Base-by-base conservation (phyloP, 2,797 vertebrate genomes). In the Hipposideros larvatus region DNA sequence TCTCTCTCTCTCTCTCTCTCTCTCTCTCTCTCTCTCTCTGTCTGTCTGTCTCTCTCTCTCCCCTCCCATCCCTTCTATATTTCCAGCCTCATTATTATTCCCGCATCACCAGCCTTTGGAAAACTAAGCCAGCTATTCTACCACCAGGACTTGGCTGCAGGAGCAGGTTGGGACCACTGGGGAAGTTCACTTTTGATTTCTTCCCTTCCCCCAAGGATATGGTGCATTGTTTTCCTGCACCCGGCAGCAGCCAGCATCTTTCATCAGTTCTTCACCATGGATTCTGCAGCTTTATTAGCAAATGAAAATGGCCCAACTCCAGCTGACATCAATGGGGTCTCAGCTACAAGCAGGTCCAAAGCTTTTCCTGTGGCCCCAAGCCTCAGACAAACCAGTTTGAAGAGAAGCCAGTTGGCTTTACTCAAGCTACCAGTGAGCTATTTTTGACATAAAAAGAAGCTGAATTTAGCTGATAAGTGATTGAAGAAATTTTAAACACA, bases 371-470 rank as follows among this genome's bases (percentile, higher is more conserved):
- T 57, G 57, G 86, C 65, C 94, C 87, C 37, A 18, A 73, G 91
- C 59, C 78, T 96, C 96, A 96, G 97, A 97, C 96, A 73, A 59
- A 92, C 88, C 96, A 97, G 94, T 96, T 95, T 96, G 97, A 96
- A 96, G 91, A 82, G 91, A 59, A 87, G 97, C 97, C 97, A 97
- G 10, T 63, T 97, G 97, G 96, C 96, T 93, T 63, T 5, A 46
- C 59, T 87, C 46, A 34, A 75, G 89, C 94, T 94, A 96, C 97
- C 92, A 95, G 91, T 3, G 90, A 96, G 96, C 91, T 98, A 96
- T 97, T 97, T 97, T 97, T 92, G 96, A 96, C 97, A 97, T 96
- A 90, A 97, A 97, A 97, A 97, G 95, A 96, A 91, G 86, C 84
- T 88, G 93, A 95, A 92, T 96, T 90, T 85, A 97, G 93, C 91